Evolutionary conservation across 2,888 invertebrate genomes (phyloP).

Genomic region (Tolmerus cingulatus): DNA sequence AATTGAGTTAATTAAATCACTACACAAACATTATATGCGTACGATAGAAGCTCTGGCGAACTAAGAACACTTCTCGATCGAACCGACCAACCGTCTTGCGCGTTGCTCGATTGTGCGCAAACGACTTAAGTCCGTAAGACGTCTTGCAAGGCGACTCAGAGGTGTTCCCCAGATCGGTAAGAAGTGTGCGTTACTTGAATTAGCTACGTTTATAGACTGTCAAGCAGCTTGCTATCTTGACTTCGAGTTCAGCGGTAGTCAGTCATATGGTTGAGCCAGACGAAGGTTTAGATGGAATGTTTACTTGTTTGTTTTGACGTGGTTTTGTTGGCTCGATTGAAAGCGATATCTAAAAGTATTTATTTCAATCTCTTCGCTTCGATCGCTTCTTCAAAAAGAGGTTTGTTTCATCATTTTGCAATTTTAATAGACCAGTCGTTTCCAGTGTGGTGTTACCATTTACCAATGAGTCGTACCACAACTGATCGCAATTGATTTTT

Average conservation of each 20-base stretch:
- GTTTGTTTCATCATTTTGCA: background rate
- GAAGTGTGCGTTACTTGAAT: slow-evolving; percentile 23
- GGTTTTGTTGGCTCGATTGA: background rate
- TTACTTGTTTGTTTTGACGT: background rate
- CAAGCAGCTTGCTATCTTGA: background rate
- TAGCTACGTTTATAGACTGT: slow-evolving; percentile 19
- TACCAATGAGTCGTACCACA: background rate
- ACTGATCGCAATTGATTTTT: no score
- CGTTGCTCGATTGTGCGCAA: background rate
- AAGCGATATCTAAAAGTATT: background rate
- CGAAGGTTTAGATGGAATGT: background rate
- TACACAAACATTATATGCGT: background rate
- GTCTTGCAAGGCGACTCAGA: background rate
- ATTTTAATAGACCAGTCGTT: background rate
- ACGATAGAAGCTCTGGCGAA: background rate
- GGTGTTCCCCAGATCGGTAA: background rate
- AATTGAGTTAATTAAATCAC: slow-evolving; percentile 5
- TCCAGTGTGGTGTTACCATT: background rate
- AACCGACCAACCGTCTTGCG: background rate
- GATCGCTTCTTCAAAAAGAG: background rate
- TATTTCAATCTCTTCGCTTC: background rate
- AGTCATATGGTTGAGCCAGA: background rate
- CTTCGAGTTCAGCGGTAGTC: background rate
- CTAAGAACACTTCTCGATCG: background rate
- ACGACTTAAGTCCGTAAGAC: slow-evolving; percentile 17